Evolutionary conservation across 2,113 vertebrate genomes (phyloP).

Genomic region (Acanthochromis polyacanthus): DNA sequence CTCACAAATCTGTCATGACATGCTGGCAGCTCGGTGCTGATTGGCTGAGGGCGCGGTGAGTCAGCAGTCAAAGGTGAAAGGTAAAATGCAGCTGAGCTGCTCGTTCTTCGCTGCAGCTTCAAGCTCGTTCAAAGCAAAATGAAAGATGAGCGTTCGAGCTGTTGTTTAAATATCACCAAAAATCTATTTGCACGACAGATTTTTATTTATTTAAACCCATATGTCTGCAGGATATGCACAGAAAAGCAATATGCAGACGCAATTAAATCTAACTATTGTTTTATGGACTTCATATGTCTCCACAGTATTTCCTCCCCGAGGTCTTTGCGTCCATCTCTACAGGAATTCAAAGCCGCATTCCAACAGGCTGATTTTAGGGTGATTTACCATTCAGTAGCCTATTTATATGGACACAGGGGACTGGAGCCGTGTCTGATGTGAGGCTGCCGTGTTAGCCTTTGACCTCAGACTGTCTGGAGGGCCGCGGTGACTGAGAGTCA

Average conservation of each 20-base stretch:
- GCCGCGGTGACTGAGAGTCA: constrained; percentile 79
- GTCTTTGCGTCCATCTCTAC: constrained; percentile 44
- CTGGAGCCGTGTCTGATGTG: constrained; percentile 79
- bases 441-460: constrained; percentile 83
- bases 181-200: not conserved
- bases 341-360: constrained; percentile 80
- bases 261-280: not conserved
- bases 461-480: constrained; percentile 83
- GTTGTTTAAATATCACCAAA: not conserved
- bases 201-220: not conserved
- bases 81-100: constrained; percentile 42
- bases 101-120: not conserved
- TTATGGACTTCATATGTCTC: not conserved
- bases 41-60: constrained; percentile 51
- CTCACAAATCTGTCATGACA: constrained; percentile 50
- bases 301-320: not conserved
- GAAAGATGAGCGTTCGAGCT: not conserved
- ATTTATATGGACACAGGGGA: constrained; percentile 74
- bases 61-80: constrained; percentile 65
- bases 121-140: not conserved
- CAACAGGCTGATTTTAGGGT: constrained; percentile 71
- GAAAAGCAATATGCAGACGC: not conserved
- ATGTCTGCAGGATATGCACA: not conserved
- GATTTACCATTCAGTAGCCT: constrained; percentile 75
- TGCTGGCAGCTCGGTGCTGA: constrained; percentile 39